Percentiles rank a stretch among this genome's conserved stretches.
These are phyloP conservation scores for Drosophila setosimentum DNA, from an alignment of 2,888 invertebrate genomes.

Conservation along the genomic window DNA sequence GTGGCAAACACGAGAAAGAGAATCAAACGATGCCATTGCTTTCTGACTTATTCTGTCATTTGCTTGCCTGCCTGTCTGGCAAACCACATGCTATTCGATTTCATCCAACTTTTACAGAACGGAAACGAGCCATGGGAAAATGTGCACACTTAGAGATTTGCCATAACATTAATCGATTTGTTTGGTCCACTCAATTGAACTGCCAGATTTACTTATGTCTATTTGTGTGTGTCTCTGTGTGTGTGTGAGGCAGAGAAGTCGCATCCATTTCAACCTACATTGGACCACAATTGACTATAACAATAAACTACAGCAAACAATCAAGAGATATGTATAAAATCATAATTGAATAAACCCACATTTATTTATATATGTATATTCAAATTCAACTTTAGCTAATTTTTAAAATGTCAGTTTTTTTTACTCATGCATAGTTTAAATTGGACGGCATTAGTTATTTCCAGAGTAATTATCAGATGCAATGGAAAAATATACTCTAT, in stretches of 20 bases:
- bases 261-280: slow-evolving; percentile 28
- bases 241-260: neutral
- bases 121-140: slow-evolving; percentile 63
- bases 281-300: neutral
- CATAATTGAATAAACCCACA: neutral
- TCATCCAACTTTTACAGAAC: slow-evolving; percentile 61
- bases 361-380: neutral
- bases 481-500: neutral
- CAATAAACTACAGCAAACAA: neutral
- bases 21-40: slow-evolving; percentile 44
- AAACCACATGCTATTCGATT: slow-evolving; percentile 34
- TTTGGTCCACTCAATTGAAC: slow-evolving; percentile 31
- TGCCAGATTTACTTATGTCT: slow-evolving; percentile 20
- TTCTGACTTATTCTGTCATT: slow-evolving; percentile 15
- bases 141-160: slow-evolving; percentile 54
- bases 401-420: neutral
- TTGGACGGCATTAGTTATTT: slow-evolving; percentile 7
- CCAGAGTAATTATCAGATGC: slow-evolving; percentile 5
- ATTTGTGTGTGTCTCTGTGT: too few relatives aligned
- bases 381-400: neutral
- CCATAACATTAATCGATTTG: slow-evolving; percentile 64
- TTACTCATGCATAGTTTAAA: neutral
- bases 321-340: neutral
- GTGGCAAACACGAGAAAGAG: slow-evolving; percentile 34
- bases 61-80: neutral